Evolutionary conservation across 2,888 invertebrate genomes (phyloP).

Genomic region (Drosophila conformis): DNA sequence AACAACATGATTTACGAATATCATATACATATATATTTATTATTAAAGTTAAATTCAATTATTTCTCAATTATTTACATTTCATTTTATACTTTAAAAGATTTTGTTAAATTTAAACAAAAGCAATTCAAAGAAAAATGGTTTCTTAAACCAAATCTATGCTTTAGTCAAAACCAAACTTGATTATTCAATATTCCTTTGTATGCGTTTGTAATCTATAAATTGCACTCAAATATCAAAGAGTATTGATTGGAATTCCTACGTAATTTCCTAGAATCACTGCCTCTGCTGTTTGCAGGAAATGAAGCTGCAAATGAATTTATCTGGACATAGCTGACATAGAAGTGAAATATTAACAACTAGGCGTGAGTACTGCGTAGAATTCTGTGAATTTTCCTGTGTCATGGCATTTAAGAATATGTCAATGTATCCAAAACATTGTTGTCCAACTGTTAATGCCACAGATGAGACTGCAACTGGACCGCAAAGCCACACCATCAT

Average conservation of each 20-base stretch:
- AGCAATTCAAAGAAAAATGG: not conserved
- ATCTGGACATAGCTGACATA: not conserved
- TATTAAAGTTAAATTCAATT: not conserved
- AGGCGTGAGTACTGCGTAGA: not conserved
- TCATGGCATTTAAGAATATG: constrained; percentile 56
- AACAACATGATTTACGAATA: not conserved
- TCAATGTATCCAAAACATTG: constrained; percentile 15
- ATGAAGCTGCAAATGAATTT: constrained; percentile 34
- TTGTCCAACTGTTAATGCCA: not conserved
- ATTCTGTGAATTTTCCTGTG: constrained; percentile 22
- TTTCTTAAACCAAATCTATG: not conserved
- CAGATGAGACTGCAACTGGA: not conserved
- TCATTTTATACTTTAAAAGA: not conserved
- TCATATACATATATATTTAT: not conserved
- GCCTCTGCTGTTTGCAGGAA: constrained; percentile 6
- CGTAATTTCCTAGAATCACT: constrained; percentile 3
- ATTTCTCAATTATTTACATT: not conserved
- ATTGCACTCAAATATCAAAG: not conserved
- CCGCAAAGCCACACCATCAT: constrained; percentile 18
- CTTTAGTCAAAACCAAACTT: not conserved
- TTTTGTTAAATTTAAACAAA: not conserved
- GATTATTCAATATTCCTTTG: not conserved
- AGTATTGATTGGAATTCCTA: not conserved
- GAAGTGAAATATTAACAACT: not conserved
- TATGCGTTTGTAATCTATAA: not conserved